These are phyloP conservation scores for Tupaia tana DNA, from an alignment of 2,113 vertebrate species.

Conservation along the genomic window DNA sequence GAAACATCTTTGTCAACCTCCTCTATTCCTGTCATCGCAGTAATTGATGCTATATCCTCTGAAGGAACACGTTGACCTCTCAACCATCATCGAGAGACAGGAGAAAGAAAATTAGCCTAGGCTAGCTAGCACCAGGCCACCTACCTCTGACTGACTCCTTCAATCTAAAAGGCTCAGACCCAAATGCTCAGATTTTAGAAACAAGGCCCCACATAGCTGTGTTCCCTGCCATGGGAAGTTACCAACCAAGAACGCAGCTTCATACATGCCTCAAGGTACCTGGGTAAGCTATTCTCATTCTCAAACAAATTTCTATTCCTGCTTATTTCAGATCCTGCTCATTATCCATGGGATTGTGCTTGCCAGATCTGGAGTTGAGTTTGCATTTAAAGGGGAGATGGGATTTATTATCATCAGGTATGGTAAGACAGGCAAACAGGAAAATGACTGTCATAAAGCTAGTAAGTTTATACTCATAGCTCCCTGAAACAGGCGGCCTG, in stretches of 20 bases:
- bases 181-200: background rate
- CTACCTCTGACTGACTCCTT: background rate
- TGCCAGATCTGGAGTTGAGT: background rate
- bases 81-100: background rate
- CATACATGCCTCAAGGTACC: background rate
- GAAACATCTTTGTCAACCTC: background rate
- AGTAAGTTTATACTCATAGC: background rate
- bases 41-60: background rate
- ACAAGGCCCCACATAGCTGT: background rate
- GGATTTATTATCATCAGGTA: background rate
- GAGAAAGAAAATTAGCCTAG: background rate
- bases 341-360: background rate
- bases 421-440: background rate
- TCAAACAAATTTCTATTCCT: background rate
- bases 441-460: background rate
- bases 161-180: background rate
- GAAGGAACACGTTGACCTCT: background rate
- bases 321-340: slow-evolving; percentile 8
- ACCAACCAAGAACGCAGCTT: background rate
- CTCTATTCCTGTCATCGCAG: background rate
- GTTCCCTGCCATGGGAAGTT: background rate
- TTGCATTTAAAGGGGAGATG: background rate
- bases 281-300: background rate
- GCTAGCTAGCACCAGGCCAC: background rate
- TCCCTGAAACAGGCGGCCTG: background rate